Evolutionary conservation across 2,113 vertebrate genomes (phyloP).

Genomic region (Neomonachus schauinslandi): DNA sequence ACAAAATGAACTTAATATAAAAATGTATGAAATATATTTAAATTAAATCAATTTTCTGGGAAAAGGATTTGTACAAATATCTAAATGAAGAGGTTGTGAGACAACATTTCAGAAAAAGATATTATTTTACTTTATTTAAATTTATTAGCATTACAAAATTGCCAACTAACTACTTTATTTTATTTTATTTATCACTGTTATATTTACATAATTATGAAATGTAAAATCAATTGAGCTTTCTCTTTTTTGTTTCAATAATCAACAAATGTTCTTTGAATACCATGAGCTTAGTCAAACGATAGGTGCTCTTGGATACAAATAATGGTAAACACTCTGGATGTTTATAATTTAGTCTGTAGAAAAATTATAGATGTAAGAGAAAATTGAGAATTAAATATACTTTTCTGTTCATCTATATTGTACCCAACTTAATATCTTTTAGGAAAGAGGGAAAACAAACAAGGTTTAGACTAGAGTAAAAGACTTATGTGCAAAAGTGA

Average conservation of each 20-base stretch:
- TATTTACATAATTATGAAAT: neutral
- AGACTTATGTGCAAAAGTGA: neutral
- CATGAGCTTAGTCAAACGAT: neutral
- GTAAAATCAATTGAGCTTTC: neutral
- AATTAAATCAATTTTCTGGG: neutral
- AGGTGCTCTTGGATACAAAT: neutral
- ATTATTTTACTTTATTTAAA: neutral
- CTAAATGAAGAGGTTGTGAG: neutral
- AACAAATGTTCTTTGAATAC: neutral
- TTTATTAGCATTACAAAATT: neutral
- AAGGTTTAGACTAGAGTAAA: neutral
- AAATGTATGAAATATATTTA: neutral
- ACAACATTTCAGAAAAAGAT: neutral
- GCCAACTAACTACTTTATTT: neutral
- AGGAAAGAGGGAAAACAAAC: neutral
- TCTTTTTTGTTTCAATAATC: neutral
- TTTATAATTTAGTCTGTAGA: neutral
- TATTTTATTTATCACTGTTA: neutral
- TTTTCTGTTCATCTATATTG: neutral
- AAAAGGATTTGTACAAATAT: neutral
- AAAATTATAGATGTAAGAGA: neutral
- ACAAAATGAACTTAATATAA: neutral
- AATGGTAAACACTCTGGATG: neutral
- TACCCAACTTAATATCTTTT: neutral
- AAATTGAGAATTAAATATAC: neutral